Evolutionary conservation across 2,797 vertebrate species (phyloP), one percentile per base, ranked within the genome.

Genomic region (Emys orbicularis): DNA sequence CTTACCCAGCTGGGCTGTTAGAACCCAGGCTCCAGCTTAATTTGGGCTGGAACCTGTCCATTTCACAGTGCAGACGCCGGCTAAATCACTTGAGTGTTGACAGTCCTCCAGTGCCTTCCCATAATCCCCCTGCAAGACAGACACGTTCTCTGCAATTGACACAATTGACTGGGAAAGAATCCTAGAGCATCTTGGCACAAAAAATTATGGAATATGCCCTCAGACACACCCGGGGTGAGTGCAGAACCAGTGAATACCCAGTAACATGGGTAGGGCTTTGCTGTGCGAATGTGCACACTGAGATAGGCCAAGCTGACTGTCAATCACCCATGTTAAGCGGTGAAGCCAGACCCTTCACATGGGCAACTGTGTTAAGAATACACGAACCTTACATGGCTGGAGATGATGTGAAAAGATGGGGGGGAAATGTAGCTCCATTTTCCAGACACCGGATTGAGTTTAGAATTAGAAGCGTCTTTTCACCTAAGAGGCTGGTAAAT

Each of bases 301-400:
- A 49, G 1, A 1, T 47, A 29, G 72, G 37, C 0, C 0, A 8
- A n/a, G 25, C 18, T 47, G 56, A 37, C 76, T 81, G 34, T 1
- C 25, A 37, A 3, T 2, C 59, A 1, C 41, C 29, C 84, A 44
- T 74, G 5, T 11, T 80, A n/a, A 54, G 27, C 1, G 5, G 5
- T 49, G 82, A 65, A 79, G 85, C 76, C 10, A 2, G 11, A 6
- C 10, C 0, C 27, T 94, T 23, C 50, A 34, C 57, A 34, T 54
- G 1, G 61, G 0, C 15, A 4, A 0, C 13, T 34, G 31, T 34
- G 0, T 12, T 72, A 18, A 85, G 31, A 27, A 80, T 54, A 5
- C n/a, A 23, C 0, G 41, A n/a, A 29, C 13, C 4, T 19, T 37
- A 19, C 23, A 90, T 90, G 85, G 1, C 18, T 52, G 0, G 7